These are phyloP conservation scores for Elegia similella DNA, from an alignment of 2,888 invertebrate species.

Conservation along the genomic window DNA sequence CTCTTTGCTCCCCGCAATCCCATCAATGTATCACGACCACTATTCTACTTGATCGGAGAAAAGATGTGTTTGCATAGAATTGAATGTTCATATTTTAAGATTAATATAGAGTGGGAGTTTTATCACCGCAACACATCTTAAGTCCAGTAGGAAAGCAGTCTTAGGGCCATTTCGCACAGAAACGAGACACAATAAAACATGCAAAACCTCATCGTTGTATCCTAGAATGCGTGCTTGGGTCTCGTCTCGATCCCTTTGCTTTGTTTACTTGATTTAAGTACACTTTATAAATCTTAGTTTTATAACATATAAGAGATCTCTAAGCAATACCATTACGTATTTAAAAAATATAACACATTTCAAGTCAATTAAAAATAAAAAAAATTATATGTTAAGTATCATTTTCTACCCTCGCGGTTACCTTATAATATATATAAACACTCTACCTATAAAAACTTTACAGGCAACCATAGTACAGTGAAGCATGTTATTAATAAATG, in stretches of 20 bases:
- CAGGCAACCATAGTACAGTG: too few relatives aligned
- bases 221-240: too few relatives aligned
- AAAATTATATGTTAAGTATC: neutral
- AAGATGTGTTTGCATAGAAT: too few relatives aligned
- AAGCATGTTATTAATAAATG: too few relatives aligned
- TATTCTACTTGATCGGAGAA: neutral
- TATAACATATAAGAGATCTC: constrained; percentile 1
- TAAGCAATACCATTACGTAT: neutral
- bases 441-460: neutral
- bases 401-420: neutral
- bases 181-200: too few relatives aligned
- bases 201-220: too few relatives aligned
- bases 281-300: constrained; percentile 6
- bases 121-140: neutral
- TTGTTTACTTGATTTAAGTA: neutral
- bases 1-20: neutral
- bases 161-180: too few relatives aligned
- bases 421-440: neutral
- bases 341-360: neutral
- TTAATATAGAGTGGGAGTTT: too few relatives aligned
- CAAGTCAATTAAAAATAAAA: neutral
- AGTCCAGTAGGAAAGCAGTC: neutral
- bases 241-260: too few relatives aligned
- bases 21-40: neutral
- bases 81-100: too few relatives aligned